Evolutionary conservation across 1,140 invertebrate genomes (phyloP), one percentile per base, ranked within the genome.

Genomic region (Drosophila busckii): DNA sequence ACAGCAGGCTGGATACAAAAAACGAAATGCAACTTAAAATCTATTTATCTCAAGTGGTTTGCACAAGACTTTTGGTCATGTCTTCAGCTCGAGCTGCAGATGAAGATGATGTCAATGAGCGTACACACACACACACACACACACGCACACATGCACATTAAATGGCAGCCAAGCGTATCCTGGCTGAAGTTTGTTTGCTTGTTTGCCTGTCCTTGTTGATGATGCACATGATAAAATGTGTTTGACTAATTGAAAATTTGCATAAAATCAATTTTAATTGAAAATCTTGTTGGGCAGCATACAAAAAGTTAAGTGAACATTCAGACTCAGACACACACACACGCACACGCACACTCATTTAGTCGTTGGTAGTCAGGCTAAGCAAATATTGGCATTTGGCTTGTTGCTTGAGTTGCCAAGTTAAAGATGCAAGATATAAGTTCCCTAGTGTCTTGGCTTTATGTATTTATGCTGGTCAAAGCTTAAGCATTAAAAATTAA

Each of bases 231-330:
- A 62, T 54, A 62, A 62, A 58, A 48, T 65, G 54, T 76, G 73
- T 66, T 70, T 73, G 71, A 55, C 73, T 82, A 82, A 80, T 80
- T 80, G 73, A 80, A 80, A 80, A 80, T 80, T 80, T 80, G 73
- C 73, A 80, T 80, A 82, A 82, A 80, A 80, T 80, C 73, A 78
- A 78, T 78, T 78, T 80, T 78, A 78, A 78, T 78, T 78, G 73
- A 78, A 78, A 82, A 78, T 80, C 69, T 58, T 73, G 68, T 73
- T 80, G 63, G 58, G 49, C 45, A 64, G 45, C 32, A 38, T 28
- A 46, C 37, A 46, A 63, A 73, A 69, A 71, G 68, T 69, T 64
- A 78, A 78, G 69, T 78, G 73, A 78, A 82, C 73, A 78, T 53
- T 53, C 64, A 49, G 17, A 16, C 28, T 10, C 12, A 25, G 7